Evolutionary conservation across 2,888 invertebrate genomes (phyloP), one percentile per base, ranked within the genome.

Genomic region (Hanleya hanleyi): DNA sequence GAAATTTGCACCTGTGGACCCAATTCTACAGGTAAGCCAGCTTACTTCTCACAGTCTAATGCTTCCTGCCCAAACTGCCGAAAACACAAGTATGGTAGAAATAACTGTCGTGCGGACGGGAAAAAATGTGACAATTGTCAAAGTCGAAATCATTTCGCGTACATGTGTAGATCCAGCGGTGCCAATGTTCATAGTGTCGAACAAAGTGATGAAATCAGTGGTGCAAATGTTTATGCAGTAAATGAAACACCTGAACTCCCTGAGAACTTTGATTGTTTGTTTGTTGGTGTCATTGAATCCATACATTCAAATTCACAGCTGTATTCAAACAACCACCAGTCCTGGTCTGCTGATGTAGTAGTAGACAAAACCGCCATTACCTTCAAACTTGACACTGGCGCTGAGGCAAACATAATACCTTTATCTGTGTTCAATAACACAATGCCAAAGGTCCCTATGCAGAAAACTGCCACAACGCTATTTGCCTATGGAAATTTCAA

Each of bases 31-130:
- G n/a, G n/a, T n/a, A n/a, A n/a, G n/a, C n/a, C n/a, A n/a, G n/a
- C n/a, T n/a, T n/a, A n/a, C n/a, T n/a, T n/a, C n/a, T n/a, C n/a
- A n/a, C n/a, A n/a, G n/a, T n/a, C n/a, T n/a, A n/a, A n/a, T n/a
- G n/a, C n/a, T 37, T 35, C 57, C 12, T 73, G 73, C 51, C 47
- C 64, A 32, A 68, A 67, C 29, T 70, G 75, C 67, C 67, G 73
- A 15, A 29, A 22, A 18, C 74, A 70, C 61, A 62, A 9, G 22
- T 51, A 71, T 57, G 67, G 22, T 29, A 49, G 33, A 29, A 51
- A 64, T 26, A n/a, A 36, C 15, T 75, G 75, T 69, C 77, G 73
- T 9, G 77, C 77, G 18, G 75, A 69, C 70, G 75, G 77, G n/a
- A 15, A 71, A 69, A 67, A 36, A 50, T 71, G 69, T 61, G 35